A percentile compares a stretch with the other conserved stretches of the same genome.
These are phyloP conservation scores for Sciaenops ocellatus DNA, from an alignment of 2,797 vertebrate species.

Conservation along the genomic window DNA sequence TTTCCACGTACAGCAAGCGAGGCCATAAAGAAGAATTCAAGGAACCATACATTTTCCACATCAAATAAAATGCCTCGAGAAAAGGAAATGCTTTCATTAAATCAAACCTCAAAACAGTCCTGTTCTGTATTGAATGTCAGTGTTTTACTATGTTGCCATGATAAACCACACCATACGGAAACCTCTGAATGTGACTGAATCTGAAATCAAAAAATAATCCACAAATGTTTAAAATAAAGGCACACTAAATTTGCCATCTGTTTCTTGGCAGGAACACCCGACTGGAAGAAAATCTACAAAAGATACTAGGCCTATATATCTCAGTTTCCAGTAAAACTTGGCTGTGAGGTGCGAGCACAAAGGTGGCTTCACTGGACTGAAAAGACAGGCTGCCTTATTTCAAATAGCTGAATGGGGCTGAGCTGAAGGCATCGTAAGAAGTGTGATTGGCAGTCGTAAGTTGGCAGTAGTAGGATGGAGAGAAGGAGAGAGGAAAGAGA, in stretches of 20 bases:
- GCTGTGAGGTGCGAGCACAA: conserved; percentile 22
- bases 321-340: conserved; percentile 43
- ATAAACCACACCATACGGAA: conserved; percentile 46
- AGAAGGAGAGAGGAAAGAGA: conserved; percentile 20
- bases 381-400: conserved; percentile 50
- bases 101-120: conserved; percentile 6
- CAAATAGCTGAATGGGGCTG: conserved; percentile 39
- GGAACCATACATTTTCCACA: conserved; percentile 10
- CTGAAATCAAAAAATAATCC: conserved; percentile 48
- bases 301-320: conserved; percentile 42
- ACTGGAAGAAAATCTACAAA: conserved; percentile 21
- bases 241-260: conserved; percentile 52
- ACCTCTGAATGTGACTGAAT: conserved; percentile 38
- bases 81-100: conserved; percentile 12
- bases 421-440: conserved; percentile 33
- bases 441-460: conserved; percentile 56
- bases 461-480: conserved; percentile 33
- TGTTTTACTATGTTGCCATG: conserved; percentile 16
- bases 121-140: conserved; percentile 11
- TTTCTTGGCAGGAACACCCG: conserved; percentile 35
- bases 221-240: conserved; percentile 53
- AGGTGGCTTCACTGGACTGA: conserved; percentile 47
- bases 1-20: background rate
- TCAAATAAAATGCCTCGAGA: conserved; percentile 4
- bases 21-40: conserved; percentile 6